Evolutionary conservation across 2,888 invertebrate genomes (phyloP).

Genomic region (Rhodophaea formosa): DNA sequence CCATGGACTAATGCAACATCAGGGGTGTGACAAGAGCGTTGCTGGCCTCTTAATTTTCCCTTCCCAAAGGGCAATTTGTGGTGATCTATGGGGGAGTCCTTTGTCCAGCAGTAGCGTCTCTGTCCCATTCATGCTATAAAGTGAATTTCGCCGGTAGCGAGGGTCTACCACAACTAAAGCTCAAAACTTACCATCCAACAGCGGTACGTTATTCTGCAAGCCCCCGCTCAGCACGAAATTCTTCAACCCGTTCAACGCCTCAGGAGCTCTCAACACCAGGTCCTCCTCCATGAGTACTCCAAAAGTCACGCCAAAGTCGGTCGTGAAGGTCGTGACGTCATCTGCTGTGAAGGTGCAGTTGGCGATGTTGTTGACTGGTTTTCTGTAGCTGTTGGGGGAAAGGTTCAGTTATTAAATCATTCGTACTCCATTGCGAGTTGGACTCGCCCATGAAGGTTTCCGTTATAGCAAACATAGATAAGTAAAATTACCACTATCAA

Average conservation of each 20-base stretch:
- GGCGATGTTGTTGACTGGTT: constrained; percentile 39
- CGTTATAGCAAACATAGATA: too few species aligned
- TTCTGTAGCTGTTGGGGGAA: constrained; percentile 49
- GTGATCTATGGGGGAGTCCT: not conserved
- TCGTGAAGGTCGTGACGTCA: constrained; percentile 43
- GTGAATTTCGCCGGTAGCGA: too few species aligned
- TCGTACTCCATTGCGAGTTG: too few species aligned
- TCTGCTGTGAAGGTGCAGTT: constrained; percentile 44
- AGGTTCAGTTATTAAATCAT: too few species aligned
- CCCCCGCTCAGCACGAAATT: constrained; percentile 52
- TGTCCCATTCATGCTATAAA: not conserved
- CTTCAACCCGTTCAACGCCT: constrained; percentile 37
- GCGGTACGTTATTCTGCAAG: constrained; percentile 38
- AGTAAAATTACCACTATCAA: too few species aligned
- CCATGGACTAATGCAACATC: too few species aligned
- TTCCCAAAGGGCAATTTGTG: too few species aligned
- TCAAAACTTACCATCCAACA: constrained; percentile 49
- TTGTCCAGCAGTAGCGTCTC: not conserved
- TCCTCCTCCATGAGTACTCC: constrained; percentile 60
- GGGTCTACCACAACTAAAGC: too few species aligned
- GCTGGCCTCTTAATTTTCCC: too few species aligned
- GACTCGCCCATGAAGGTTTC: too few species aligned
- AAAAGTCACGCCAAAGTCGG: constrained; percentile 66
- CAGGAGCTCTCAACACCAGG: constrained; percentile 41
- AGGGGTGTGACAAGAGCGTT: too few species aligned